These are phyloP conservation scores for Tenthredo livida DNA, from an alignment of 2,888 invertebrate species.

Conservation along the genomic window DNA sequence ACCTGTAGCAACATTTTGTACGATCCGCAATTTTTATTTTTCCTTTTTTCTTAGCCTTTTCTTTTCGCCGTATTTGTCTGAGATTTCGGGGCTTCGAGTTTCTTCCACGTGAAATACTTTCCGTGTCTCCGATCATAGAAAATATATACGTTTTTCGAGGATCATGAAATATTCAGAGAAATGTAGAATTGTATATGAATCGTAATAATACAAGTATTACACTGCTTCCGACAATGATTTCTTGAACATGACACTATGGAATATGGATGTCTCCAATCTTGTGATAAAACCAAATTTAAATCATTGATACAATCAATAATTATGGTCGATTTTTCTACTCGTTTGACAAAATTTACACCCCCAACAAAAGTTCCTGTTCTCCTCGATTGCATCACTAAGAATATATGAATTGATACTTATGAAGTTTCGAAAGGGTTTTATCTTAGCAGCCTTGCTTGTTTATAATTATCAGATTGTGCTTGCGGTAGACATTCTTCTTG, in stretches of 20 bases:
- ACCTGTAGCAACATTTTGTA: conserved; percentile 27
- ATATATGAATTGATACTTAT: not conserved
- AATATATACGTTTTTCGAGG: conserved; percentile 10
- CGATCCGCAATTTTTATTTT: conserved; percentile 6
- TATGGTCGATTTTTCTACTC: not conserved
- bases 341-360: not conserved
- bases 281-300: not conserved
- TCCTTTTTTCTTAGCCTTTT: conserved; percentile 1
- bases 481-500: not conserved
- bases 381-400: not conserved
- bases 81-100: conserved; percentile 10
- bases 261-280: not conserved
- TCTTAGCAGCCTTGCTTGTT: not conserved
- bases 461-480: conserved; percentile 26
- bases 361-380: not conserved
- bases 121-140: conserved; percentile 30
- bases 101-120: conserved; percentile 20
- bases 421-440: not conserved
- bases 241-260: not conserved
- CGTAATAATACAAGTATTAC: conserved; percentile 14
- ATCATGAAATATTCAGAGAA: conserved; percentile 37
- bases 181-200: conserved; percentile 31
- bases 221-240: not conserved
- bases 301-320: not conserved
- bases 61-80: not conserved